Evolutionary conservation across 1,140 invertebrate species (phyloP), one percentile per base, ranked within the genome.

Genomic region (Camponotus pennsylvanicus): DNA sequence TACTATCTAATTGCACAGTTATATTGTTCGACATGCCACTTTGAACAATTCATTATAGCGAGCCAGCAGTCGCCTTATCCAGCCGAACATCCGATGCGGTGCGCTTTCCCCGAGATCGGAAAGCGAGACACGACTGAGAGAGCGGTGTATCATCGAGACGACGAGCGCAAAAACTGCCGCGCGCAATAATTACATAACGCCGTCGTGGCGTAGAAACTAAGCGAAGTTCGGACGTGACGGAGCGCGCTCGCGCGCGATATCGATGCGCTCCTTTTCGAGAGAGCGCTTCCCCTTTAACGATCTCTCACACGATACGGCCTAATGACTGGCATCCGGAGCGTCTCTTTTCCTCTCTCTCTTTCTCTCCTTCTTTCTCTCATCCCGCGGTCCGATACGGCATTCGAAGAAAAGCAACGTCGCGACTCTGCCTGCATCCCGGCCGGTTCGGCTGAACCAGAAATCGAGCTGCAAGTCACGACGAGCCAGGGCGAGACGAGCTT

Each of bases 381-480:
- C 59, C 73, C 45, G 78, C 59, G 55, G 76, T 32, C 79, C 87
- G 87, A 89, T 87, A 90, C 82, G 90, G 87, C 83, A 92, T 89
- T 91, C 85, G 87, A 90, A 90, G 91, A 92, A 93, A 92, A 92
- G 91, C 87, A 84, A 76, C 77, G 70, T 40, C 69, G 57, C 78
- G 49, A 73, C 70, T 67, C 45, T 49, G 45, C 86, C 45, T 73
- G 27, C 34, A 57, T 71, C 79, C 70, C 85, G 75, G 45, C 70
- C 86, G 64, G 86, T 78, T 83, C 70, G 69, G 73, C 27, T 85
- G 88, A 70, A 88, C 85, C 91, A 89, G 90, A 88, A 91, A 89
- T 91, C 87, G 87, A 92, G 87, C 76, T 93, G 93, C 93, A 93
- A 94, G 93, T 94, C 93, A 94, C 92, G 92, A 89, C 82, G 76